Base-by-base conservation (phyloP, 1,140 invertebrate genomes). In the Platorchestia sp. region DNA sequence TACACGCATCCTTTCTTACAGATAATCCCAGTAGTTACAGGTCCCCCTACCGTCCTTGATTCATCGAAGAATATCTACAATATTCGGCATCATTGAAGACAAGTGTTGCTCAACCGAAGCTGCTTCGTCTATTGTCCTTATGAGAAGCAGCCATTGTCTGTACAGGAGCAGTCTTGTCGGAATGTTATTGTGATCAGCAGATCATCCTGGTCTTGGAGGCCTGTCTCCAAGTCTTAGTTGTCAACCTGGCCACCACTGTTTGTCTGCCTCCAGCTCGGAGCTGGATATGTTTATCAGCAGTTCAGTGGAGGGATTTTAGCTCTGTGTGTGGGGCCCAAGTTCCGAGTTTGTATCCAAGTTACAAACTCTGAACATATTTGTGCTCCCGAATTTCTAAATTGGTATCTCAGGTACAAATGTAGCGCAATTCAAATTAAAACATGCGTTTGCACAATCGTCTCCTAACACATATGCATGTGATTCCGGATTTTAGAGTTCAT, bases 101-200 rank as follows among this genome's bases (percentile, higher is more conserved):
- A 45, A 90, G 43, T 45, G 91, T 93, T 93, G 91, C 91, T 44
- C 91, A 93, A 93, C 91, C 44, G n/a, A 0, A 14, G 87, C 41
- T 89, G n/a, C 87, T 42, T 7, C 27, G 43, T 93, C 91, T 44
- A 93, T 93, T 93, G 91, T 93, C 43, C 91, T 47, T 93, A 40
- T 16, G 45, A 7, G 40, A 93, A 19, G 41, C 6, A 0, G 91
- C 91, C 40, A 45, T 93, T 93, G 91, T 93, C 45, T 93, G 91
- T 6, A 10, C 7, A 93, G 45, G 40, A 93, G 6, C 91, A 93
- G 41, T 44, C 91, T 47, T 93, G 91, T 93, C 45, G 91, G 91
- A 93, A 93, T 93, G 91, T 93, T 44, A 93, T 93, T 93, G 91
- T 93, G 40, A 45, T 40, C 36, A 40, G 16, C 43, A 93, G 91